A percentile compares a stretch with the other conserved stretches of the same genome.
Conservation (phyloP, 2,113 vertebrate genomes). For the Alouatta palliata region DNA sequence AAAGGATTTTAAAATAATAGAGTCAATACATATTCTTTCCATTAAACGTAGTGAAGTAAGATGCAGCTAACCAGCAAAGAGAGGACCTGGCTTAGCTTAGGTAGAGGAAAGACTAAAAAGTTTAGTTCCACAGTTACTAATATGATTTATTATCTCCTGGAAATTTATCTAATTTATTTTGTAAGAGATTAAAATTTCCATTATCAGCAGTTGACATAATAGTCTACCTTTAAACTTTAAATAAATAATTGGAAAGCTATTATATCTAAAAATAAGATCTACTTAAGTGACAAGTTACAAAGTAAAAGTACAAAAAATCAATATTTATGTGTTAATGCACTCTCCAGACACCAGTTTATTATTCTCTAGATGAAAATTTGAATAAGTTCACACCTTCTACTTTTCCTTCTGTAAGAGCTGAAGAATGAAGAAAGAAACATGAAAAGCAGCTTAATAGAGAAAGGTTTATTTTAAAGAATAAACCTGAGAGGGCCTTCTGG, state of each 20-base stretch:
- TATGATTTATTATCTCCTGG: conserved; percentile 12
- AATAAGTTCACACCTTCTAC: not conserved
- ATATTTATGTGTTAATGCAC: conserved; percentile 39
- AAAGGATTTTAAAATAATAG: not conserved
- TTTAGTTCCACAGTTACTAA: not conserved
- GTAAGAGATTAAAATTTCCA: conserved; percentile 38
- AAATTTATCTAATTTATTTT: not conserved
- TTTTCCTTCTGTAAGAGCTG: not conserved
- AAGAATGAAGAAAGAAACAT: too few relatives aligned
- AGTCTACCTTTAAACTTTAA: conserved; percentile 6
- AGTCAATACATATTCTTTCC: not conserved
- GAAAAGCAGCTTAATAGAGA: too few relatives aligned
- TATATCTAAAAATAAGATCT: conserved; percentile 46
- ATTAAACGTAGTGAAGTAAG: not conserved
- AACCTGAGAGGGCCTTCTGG: too few relatives aligned
- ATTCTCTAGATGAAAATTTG: not conserved
- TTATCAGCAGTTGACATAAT: conserved; percentile 42
- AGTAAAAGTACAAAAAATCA: conserved; percentile 60
- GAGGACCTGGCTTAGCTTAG: not conserved
- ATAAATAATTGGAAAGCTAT: conserved; percentile 51
- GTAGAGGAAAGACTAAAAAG: not conserved
- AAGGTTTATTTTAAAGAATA: too few relatives aligned
- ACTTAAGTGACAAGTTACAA: not conserved
- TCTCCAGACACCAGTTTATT: not conserved
- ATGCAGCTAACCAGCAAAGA: not conserved